Evolutionary conservation across 2,113 vertebrate genomes (phyloP).

Genomic region (Pica pica): DNA sequence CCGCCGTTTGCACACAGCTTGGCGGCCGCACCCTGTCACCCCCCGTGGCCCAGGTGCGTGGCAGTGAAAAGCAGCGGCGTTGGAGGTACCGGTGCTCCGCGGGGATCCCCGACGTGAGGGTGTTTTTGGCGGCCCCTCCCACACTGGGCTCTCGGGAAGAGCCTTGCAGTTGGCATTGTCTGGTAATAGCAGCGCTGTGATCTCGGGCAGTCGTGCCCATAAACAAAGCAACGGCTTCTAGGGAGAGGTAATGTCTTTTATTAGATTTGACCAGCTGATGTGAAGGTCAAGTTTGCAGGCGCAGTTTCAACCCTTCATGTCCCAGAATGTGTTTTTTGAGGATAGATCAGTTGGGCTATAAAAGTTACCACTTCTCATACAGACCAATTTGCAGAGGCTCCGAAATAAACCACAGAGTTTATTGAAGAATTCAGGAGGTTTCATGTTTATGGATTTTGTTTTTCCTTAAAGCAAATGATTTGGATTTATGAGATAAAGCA

Average conservation of each 20-base stretch:
- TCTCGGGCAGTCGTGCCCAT: background rate
- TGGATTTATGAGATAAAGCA: background rate
- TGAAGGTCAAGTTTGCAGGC: conserved; percentile 45
- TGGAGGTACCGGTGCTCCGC: rapidly evolving
- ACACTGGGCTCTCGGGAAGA: background rate
- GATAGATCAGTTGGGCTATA: background rate
- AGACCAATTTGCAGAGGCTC: background rate
- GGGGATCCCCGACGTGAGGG: background rate
- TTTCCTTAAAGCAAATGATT: background rate
- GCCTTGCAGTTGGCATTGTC: conserved; percentile 16
- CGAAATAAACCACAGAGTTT: background rate
- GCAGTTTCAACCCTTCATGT: background rate
- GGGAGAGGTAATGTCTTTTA: conserved; percentile 43
- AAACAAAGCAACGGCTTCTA: conserved; percentile 43
- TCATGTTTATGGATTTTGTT: background rate
- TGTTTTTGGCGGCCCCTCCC: background rate
- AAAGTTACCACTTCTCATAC: background rate
- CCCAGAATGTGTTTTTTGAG: background rate
- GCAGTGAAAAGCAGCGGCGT: rapidly evolving
- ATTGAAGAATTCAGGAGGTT: background rate
- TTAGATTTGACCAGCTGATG: conserved; percentile 30
- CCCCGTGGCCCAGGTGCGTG: rapidly evolving
- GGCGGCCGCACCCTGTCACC: rapidly evolving
- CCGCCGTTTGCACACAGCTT: rapidly evolving
- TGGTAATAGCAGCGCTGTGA: background rate